These are phyloP conservation scores for Apus apus DNA, from an alignment of 2,113 vertebrate genomes.

Conservation along the genomic window DNA sequence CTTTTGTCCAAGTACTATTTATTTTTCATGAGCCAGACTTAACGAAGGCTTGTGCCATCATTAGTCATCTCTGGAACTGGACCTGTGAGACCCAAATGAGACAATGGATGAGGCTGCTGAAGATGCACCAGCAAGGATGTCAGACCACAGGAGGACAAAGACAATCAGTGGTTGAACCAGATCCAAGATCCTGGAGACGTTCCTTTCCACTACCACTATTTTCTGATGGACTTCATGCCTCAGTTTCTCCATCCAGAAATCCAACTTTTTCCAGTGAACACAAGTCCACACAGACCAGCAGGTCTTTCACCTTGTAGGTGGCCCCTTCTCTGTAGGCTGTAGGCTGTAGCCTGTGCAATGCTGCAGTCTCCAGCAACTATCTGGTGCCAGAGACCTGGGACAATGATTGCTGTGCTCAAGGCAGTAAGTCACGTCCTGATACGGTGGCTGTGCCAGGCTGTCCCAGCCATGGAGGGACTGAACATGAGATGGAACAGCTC, in stretches of 20 bases:
- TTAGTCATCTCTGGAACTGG: not conserved
- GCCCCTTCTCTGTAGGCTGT: not conserved
- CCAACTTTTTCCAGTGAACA: not conserved
- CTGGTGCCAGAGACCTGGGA: not conserved
- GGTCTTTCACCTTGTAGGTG: not conserved
- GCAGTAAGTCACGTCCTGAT: not conserved
- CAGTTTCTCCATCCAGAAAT: not conserved
- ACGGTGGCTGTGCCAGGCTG: rapidly evolving
- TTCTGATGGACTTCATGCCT: not conserved
- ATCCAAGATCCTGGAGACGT: not conserved
- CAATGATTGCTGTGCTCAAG: not conserved
- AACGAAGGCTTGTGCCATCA: rapidly evolving
- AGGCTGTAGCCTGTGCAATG: not conserved
- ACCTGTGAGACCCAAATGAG: not conserved
- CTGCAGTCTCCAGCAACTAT: not conserved
- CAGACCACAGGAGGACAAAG: not conserved
- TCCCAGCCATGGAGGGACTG: not conserved
- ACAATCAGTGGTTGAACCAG: rapidly evolving
- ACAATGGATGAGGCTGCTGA: not conserved
- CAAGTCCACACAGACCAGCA: not conserved
- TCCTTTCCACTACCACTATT: not conserved
- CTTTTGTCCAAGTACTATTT: not conserved
- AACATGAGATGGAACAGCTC: not conserved
- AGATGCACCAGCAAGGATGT: not conserved
- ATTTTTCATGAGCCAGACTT: not conserved